A percentile compares a stretch with the other conserved stretches of the same genome.
phyloP scores from a whole-genome alignment of 2,888 invertebrate species.

The Rotaria socialis region DNA sequence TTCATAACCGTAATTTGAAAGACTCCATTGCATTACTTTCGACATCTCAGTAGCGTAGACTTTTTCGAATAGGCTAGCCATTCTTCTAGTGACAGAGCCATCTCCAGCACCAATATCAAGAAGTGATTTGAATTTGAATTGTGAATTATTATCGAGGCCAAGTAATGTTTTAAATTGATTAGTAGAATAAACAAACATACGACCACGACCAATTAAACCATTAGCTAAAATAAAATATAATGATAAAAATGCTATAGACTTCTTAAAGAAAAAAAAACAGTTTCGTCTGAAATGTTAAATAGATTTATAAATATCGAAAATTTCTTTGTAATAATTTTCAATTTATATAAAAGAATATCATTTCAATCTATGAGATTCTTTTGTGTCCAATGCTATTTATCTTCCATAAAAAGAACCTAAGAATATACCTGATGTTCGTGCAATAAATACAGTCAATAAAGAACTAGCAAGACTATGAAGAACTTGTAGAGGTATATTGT shows the following conservation, averaged over 20 bases:
- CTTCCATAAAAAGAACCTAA: no score
- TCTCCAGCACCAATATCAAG: conserved; percentile 89
- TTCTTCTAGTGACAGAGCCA: conserved; percentile 79
- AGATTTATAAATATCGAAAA: no score
- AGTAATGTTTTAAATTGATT: conserved; percentile 66
- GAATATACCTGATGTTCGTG: conserved; percentile 70
- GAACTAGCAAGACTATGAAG: conserved; percentile 81
- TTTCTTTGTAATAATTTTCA: no score
- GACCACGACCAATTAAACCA: conserved; percentile 80
- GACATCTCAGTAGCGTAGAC: conserved; percentile 88
- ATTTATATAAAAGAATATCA: no score
- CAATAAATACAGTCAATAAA: conserved; percentile 82
- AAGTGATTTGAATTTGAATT: conserved; percentile 48
- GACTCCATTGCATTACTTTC: conserved; percentile 75
- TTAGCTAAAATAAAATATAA: conserved; percentile 27
- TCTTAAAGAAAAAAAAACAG: no score
- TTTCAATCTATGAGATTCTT: no score
- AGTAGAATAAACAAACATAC: conserved; percentile 89
- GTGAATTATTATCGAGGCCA: neutral
- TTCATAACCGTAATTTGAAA: conserved; percentile 63
- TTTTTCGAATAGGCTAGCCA: conserved; percentile 70
- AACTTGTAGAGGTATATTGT: conserved; percentile 79
- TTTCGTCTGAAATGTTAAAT: no score
- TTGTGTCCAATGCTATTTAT: no score
- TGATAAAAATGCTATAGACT: neutral